These are phyloP conservation scores for Copidosoma floridanum DNA, from an alignment of 1,140 invertebrate genomes.

Conservation along the genomic window DNA sequence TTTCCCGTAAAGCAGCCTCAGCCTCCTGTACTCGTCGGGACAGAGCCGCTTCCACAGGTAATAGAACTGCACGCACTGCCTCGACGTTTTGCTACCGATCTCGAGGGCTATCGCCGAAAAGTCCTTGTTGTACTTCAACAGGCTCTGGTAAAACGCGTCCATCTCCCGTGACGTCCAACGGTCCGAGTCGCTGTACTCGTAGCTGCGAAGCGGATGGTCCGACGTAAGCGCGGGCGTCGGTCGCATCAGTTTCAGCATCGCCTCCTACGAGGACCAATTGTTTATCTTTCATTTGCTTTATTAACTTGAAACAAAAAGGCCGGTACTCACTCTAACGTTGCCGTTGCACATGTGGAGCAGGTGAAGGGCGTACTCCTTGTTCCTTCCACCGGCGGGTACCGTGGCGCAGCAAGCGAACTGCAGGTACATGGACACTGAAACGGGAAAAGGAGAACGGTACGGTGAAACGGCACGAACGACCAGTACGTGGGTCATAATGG, in stretches of 20 bases:
- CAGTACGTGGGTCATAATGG: background rate
- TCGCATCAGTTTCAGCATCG: constrained; percentile 79
- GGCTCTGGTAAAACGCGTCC: constrained; percentile 80
- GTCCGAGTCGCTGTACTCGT: constrained; percentile 73
- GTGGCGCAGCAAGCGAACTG: constrained; percentile 91
- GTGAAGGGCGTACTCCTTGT: constrained; percentile 93
- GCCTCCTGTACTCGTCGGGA: constrained; percentile 75
- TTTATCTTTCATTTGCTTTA: too few relatives aligned
- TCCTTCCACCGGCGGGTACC: constrained; percentile 85
- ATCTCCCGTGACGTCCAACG: constrained; percentile 86
- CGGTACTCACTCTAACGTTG: constrained; percentile 73
- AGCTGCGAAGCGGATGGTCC: constrained; percentile 71
- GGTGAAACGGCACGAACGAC: too few relatives aligned
- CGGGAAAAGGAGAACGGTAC: too few relatives aligned
- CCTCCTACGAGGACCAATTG: constrained; percentile 60
- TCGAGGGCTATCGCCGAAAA: constrained; percentile 85
- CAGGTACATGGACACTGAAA: constrained; percentile 80
- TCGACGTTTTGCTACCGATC: constrained; percentile 84
- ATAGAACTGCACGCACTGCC: constrained; percentile 96
- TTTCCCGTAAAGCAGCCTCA: constrained; percentile 55
- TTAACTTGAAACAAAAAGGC: too few relatives aligned
- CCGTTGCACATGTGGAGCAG: constrained; percentile 82
- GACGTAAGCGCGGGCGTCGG: constrained; percentile 70
- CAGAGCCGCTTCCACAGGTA: constrained; percentile 98
- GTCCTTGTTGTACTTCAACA: constrained; percentile 91